Conservation (phyloP, 2,113 vertebrate species). For the Vulpes vulpes region DNA sequence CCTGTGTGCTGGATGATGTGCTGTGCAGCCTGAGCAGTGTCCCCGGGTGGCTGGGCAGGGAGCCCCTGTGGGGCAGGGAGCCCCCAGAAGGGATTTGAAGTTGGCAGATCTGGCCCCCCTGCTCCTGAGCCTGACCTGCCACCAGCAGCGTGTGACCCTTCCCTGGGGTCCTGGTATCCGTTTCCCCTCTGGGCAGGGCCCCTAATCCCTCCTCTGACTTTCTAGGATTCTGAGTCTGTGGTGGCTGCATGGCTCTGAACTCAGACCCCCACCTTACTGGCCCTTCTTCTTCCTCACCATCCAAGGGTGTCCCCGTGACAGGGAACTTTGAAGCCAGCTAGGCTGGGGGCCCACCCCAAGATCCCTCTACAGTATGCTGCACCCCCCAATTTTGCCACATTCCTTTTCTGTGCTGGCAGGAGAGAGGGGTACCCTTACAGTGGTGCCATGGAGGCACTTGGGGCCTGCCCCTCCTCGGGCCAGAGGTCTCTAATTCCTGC, state of each 20-base stretch:
- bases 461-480: background rate
- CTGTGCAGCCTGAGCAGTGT: background rate
- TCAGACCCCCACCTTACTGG: background rate
- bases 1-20: background rate
- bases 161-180: background rate
- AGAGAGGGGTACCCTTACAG: background rate
- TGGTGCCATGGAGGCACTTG: background rate
- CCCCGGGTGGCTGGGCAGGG: background rate
- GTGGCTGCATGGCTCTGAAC: background rate
- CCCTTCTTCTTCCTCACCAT: background rate
- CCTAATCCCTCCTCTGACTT: background rate
- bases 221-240: background rate
- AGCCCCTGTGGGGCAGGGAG: background rate
- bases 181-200: background rate
- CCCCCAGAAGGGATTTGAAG: background rate
- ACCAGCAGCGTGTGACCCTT: background rate
- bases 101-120: background rate
- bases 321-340: background rate
- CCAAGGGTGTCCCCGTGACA: background rate
- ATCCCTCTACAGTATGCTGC: fast-evolving
- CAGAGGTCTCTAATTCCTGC: background rate
- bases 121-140: background rate
- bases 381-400: background rate
- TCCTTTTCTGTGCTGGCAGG: background rate
- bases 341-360: background rate